Percentiles rank a stretch among this genome's conserved stretches.
phyloP scores from a whole-genome alignment of 2,797 vertebrate species.

The Epinephelus malabaricus region DNA sequence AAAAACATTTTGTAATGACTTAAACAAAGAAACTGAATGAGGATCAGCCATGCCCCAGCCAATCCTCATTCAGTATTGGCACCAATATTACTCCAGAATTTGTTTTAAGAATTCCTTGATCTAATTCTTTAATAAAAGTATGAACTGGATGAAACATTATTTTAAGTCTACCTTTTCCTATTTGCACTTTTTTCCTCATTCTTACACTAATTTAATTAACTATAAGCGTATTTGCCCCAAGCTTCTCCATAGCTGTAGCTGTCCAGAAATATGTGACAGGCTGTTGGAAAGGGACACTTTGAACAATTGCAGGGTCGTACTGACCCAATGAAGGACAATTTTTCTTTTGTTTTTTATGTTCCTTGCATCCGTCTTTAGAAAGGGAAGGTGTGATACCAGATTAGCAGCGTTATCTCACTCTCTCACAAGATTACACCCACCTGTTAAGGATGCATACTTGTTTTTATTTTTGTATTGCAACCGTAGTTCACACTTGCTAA shows the following conservation, averaged over 20 bases:
- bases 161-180: too few species aligned
- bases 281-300: not conserved
- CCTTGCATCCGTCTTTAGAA: not conserved
- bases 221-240: not conserved
- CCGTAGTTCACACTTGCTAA: not conserved
- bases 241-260: not conserved
- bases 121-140: too few species aligned
- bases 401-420: slow-evolving; percentile 8
- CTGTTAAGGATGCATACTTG: not conserved
- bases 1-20: too few species aligned
- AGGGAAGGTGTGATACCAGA: slow-evolving; percentile 1
- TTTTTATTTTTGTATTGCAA: not conserved
- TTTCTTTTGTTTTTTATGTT: not conserved
- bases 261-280: not conserved
- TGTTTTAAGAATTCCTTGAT: too few species aligned
- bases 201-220: too few species aligned
- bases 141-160: not conserved
- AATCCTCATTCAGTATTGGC: too few species aligned
- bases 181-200: not conserved
- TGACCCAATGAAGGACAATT: not conserved
- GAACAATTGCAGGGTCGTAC: not conserved
- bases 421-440: not conserved
- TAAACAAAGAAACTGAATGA: too few species aligned
- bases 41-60: too few species aligned
- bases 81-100: too few species aligned